Evolutionary conservation across 2,797 vertebrate genomes (phyloP).

Genomic region (Novumbra hubbsi): DNA sequence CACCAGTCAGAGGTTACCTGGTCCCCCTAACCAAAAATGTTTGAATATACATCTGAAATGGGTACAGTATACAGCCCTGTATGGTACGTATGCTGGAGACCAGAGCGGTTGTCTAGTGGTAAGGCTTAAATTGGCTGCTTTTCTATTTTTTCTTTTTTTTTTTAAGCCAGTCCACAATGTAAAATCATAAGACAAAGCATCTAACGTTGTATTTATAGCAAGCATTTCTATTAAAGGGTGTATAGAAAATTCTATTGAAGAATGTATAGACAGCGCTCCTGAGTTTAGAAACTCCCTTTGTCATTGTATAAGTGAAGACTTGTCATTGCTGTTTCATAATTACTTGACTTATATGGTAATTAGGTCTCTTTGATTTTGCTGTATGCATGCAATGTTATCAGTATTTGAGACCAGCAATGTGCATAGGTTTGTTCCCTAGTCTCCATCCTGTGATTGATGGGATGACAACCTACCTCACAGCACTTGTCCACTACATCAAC

Average conservation of each 20-base stretch:
- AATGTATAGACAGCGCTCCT: neutral
- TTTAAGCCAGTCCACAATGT: neutral
- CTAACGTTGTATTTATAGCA: constrained; percentile 13
- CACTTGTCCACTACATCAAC: neutral
- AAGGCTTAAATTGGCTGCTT: neutral
- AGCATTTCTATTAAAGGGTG: constrained; percentile 1
- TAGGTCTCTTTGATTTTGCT: constrained; percentile 21
- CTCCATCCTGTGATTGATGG: constrained; percentile 20
- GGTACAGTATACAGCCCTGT: neutral
- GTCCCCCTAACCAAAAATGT: too few species aligned
- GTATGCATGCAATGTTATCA: constrained; percentile 28
- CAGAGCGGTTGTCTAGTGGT: neutral
- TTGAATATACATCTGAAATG: neutral
- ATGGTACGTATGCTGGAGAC: neutral
- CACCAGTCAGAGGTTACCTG: too few species aligned
- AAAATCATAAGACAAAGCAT: constrained; percentile 1
- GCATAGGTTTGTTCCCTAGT: neutral
- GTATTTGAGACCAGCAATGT: neutral
- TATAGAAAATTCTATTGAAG: neutral
- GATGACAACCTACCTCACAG: constrained; percentile 58
- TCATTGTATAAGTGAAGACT: neutral
- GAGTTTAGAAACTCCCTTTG: neutral
- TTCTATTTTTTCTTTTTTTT: too few species aligned
- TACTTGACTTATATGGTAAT: too few species aligned
- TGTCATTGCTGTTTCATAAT: neutral